Evolutionary conservation across 2,888 invertebrate species (phyloP).

Genomic region (Poecilus cupreus): DNA sequence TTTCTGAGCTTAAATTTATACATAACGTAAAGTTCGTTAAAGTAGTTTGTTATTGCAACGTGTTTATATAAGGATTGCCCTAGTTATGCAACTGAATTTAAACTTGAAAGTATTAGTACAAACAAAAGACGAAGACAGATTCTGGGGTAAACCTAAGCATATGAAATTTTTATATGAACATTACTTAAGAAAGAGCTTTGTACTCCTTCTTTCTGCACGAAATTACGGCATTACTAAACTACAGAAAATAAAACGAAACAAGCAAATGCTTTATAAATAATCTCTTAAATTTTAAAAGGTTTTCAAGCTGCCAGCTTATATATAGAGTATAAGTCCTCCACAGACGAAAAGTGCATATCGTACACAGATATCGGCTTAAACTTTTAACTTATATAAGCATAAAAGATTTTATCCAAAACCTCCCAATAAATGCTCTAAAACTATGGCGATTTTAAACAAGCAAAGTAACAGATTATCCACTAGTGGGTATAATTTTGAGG

Average conservation of each 20-base stretch:
- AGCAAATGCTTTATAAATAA: not conserved
- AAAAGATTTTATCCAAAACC: no score
- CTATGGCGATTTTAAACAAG: no score
- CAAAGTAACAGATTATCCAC: no score
- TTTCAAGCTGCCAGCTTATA: not conserved
- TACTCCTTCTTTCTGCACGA: not conserved
- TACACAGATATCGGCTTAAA: no score
- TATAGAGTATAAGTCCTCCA: not conserved
- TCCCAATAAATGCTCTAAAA: no score
- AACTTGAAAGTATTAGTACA: not conserved
- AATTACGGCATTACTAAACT: not conserved
- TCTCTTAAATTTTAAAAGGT: not conserved
- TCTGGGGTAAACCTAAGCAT: not conserved
- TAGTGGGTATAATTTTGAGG: no score
- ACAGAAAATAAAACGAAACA: not conserved
- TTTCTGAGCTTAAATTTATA: not conserved
- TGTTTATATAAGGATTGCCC: not conserved
- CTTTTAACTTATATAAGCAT: no score
- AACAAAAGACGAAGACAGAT: not conserved
- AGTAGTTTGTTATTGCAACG: not conserved
- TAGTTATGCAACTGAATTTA: not conserved
- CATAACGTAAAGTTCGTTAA: not conserved
- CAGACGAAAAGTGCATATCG: no score
- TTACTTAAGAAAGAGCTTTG: not conserved
- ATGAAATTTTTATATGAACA: not conserved